Conservation (phyloP, 2,113 vertebrate genomes). For the Melanotaenia duboulayi region DNA sequence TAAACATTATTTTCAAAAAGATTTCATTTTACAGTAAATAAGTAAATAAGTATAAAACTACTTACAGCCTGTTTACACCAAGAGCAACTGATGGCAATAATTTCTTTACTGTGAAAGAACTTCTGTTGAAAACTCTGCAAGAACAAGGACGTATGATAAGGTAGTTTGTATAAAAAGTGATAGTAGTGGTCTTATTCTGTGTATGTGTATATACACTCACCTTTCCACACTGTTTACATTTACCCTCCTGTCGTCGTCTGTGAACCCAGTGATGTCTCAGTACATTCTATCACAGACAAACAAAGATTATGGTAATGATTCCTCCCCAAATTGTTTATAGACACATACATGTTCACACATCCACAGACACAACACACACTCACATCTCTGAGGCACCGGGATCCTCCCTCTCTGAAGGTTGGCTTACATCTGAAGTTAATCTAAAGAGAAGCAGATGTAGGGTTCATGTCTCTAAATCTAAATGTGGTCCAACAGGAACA, state of each 20-base stretch:
- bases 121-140: slow-evolving; percentile 97
- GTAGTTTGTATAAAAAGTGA: not conserved
- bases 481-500: not conserved
- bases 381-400: slow-evolving; percentile 93
- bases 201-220: slow-evolving; percentile 72
- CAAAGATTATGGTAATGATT: not conserved
- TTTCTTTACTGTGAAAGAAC: slow-evolving; percentile 99
- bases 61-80: slow-evolving; percentile 99
- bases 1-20: not conserved
- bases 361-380: slow-evolving; percentile 61
- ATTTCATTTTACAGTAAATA: not conserved
- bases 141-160: slow-evolving; percentile 26
- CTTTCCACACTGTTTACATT: slow-evolving; percentile 98
- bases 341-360: not conserved
- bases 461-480: not conserved
- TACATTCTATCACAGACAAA: slow-evolving; percentile 84
- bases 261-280: slow-evolving; percentile 98
- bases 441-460: slow-evolving; percentile 76
- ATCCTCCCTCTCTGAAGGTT: slow-evolving; percentile 95
- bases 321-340: not conserved
- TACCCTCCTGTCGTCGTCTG: slow-evolving; percentile 94
- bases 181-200: not conserved
- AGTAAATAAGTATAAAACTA: slow-evolving; percentile 11
- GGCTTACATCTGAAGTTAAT: slow-evolving; percentile 99
- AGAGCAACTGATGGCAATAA: slow-evolving; percentile 98